A percentile compares a stretch with the other conserved stretches of the same genome.
phyloP scores from a whole-genome alignment of 1,140 invertebrate species.

The Drosophila orosa region DNA sequence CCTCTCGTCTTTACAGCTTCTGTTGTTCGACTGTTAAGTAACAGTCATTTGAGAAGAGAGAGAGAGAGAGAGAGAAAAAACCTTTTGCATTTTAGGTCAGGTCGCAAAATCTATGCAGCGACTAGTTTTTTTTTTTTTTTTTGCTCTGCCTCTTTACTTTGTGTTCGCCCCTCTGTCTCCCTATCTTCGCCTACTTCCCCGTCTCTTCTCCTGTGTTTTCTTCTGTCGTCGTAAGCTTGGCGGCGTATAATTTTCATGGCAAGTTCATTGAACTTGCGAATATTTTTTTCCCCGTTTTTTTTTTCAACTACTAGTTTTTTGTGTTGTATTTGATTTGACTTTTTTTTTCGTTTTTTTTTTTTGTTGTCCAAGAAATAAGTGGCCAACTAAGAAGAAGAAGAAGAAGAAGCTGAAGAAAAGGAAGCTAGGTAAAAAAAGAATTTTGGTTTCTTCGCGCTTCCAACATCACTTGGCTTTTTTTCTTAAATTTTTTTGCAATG shows the following conservation, averaged over 20 bases:
- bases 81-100: constrained; percentile 84
- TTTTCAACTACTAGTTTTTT: constrained; percentile 37
- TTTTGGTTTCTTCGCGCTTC: constrained; percentile 50
- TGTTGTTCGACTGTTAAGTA: constrained; percentile 44
- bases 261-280: constrained; percentile 83
- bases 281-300: constrained; percentile 48
- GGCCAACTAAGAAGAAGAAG: constrained; percentile 21
- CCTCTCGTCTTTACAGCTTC: constrained; percentile 11
- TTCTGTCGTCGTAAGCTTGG: constrained; percentile 48
- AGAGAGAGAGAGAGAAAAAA: constrained; percentile 22
- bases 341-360: constrained; percentile 30
- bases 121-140: constrained; percentile 67
- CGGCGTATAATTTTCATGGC: constrained; percentile 77
- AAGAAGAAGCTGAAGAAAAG: constrained; percentile 14
- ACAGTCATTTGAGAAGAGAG: constrained; percentile 24
- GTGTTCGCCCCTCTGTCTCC: background rate
- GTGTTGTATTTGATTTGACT: constrained; percentile 47
- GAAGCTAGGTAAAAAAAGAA: constrained; percentile 55
- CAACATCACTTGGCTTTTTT: background rate
- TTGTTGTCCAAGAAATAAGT: constrained; percentile 32
- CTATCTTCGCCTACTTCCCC: background rate
- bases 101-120: constrained; percentile 79
- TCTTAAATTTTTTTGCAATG: background rate
- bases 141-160: constrained; percentile 19
- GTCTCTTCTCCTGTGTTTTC: constrained; percentile 37